Percentiles rank a stretch among this genome's conserved stretches.
Evolutionary conservation across 1,140 invertebrate genomes (phyloP).

Genomic region (Geopemphigus sp.): DNA sequence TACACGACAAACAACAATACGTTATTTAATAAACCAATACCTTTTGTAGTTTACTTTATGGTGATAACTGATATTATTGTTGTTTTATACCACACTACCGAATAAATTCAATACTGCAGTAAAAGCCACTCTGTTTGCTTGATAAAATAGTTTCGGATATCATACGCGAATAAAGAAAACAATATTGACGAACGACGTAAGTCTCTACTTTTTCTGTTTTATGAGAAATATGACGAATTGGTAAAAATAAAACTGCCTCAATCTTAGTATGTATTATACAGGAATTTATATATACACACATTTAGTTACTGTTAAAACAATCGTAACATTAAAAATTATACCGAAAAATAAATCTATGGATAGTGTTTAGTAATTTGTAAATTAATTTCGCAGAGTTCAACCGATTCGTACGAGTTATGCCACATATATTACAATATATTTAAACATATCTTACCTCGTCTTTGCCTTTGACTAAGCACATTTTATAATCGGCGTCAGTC

Average conservation of each 20-base stretch:
- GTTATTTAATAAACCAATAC: neutral
- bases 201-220: neutral
- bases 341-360: too few relatives aligned
- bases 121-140: neutral
- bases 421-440: too few relatives aligned
- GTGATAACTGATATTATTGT: neutral
- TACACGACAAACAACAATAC: too few relatives aligned
- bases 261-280: neutral
- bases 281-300: neutral
- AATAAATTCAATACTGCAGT: neutral
- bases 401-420: too few relatives aligned
- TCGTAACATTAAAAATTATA: too few relatives aligned
- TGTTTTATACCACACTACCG: neutral
- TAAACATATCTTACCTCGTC: conserved; percentile 61
- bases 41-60: neutral
- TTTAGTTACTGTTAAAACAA: too few relatives aligned
- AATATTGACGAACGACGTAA: neutral
- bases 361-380: too few relatives aligned
- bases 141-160: neutral
- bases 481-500: conserved; percentile 73
- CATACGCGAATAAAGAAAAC: neutral
- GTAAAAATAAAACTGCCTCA: neutral
- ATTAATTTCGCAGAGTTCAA: too few relatives aligned
- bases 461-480: conserved; percentile 86
- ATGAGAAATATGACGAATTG: neutral